A percentile compares a stretch with the other conserved stretches of the same genome.
Evolutionary conservation across 1,140 invertebrate species (phyloP).

Genomic region (Calosoma granatense): DNA sequence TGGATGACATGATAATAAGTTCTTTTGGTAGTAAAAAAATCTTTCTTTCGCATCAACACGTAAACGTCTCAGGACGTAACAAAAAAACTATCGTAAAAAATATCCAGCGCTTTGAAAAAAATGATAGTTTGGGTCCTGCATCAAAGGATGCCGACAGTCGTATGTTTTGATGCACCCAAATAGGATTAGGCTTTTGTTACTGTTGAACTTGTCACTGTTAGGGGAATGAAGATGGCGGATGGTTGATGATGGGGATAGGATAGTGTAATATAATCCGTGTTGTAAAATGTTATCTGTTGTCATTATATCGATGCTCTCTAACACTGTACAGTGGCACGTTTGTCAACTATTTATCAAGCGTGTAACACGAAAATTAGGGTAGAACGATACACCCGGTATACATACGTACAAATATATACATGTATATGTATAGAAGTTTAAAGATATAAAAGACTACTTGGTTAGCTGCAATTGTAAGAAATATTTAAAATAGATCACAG

Average conservation of each 20-base stretch:
- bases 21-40: neutral
- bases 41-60: neutral
- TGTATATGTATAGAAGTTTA: no score
- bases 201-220: conserved; percentile 12
- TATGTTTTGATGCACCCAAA: conserved; percentile 14
- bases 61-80: neutral
- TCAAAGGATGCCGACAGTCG: conserved; percentile 13
- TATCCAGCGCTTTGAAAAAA: neutral
- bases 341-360: conserved; percentile 12
- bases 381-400: conserved; percentile 10
- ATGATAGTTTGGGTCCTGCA: neutral
- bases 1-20: conserved; percentile 4
- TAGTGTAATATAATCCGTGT: conserved; percentile 12
- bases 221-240: neutral
- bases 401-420: neutral
- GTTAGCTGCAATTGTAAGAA: no score
- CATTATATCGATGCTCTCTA: conserved; percentile 4
- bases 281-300: conserved; percentile 13
- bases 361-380: conserved; percentile 15
- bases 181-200: conserved; percentile 13
- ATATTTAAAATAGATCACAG: no score
- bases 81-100: conserved; percentile 2
- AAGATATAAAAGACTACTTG: no score
- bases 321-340: neutral
- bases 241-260: neutral